Base-by-base conservation (phyloP, 2,797 vertebrate genomes). In the Catostomus latipinnis region DNA sequence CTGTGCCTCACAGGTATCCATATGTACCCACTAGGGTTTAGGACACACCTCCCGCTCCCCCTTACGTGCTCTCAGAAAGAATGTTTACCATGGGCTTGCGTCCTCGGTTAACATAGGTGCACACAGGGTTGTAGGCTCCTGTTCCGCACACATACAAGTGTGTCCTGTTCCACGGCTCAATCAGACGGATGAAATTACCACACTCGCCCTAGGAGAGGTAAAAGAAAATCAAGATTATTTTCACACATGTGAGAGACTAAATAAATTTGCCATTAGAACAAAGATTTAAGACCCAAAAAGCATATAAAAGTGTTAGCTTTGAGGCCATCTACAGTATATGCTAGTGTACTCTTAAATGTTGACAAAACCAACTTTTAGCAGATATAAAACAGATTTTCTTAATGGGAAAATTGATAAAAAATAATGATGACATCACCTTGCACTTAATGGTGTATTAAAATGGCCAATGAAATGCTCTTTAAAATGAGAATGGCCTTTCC, bases 161-260 rank as follows among this genome's bases (percentile, higher is more conserved):
- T 3, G 98, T 99, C 70, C 98, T 92, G 92, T 99, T 99, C 97
- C 97, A 99, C 8, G 98, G 96, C 91, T 99, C 96, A 79, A 99
- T 96, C 88, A 99, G 94, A 67, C 97, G 96, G 88, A 99, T 95
- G 88, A 99, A 99, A 90, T 99, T 99, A 58, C 96, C 97, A 0
- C 98, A 99, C 85, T 99, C 96, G 0, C 96, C 96, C 98, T 99
- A 88, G 18, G 8, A 81, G 57, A 89, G 81, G 86, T 62, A 86
- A 34, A 34, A 34, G 2, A 74, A 57, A 76, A 22, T 49, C 14
- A 61, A 10, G 10, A 50, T 49, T 45, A 16, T 72, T 60, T 75
- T 75, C 48, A 69, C 73, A 81, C 71, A 69, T 67, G 53, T 49
- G 46, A 14, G 4, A 60, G 58, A 71, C n/a, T 34, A 14, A 79